A percentile compares a stretch with the other conserved stretches of the same genome.
These are phyloP conservation scores for Pseudochaenichthys georgianus DNA, from an alignment of 2,797 vertebrate species.

Conservation along the genomic window DNA sequence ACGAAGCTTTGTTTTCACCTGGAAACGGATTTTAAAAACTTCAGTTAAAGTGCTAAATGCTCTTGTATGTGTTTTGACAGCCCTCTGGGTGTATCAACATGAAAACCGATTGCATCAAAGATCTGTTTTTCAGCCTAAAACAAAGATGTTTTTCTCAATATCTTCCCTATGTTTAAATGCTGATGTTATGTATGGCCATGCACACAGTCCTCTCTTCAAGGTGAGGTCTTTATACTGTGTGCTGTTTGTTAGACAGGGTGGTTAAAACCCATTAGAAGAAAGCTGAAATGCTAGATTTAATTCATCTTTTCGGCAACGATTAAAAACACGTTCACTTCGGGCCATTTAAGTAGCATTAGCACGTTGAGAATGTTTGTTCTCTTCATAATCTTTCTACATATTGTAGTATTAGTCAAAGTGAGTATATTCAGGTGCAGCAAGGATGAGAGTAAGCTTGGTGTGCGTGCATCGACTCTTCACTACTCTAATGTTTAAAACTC, in stretches of 20 bases:
- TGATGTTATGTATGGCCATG: neutral
- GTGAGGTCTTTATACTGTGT: slow-evolving; percentile 30
- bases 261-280: slow-evolving; percentile 15
- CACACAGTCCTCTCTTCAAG: slow-evolving; percentile 30
- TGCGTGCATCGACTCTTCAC: slow-evolving; percentile 40
- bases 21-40: slow-evolving; percentile 21
- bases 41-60: slow-evolving; percentile 7
- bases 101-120: slow-evolving; percentile 25
- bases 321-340: neutral
- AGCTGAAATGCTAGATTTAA: slow-evolving; percentile 28
- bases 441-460: slow-evolving; percentile 27
- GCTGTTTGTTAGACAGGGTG: slow-evolving; percentile 16
- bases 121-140: slow-evolving; percentile 1
- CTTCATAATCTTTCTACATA: slow-evolving; percentile 5
- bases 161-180: slow-evolving; percentile 7
- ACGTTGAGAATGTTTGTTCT: neutral
- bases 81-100: slow-evolving; percentile 36
- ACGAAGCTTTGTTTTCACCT: slow-evolving; percentile 10
- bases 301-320: slow-evolving; percentile 17
- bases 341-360: neutral
- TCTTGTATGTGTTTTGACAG: slow-evolving; percentile 14
- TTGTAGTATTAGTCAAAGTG: slow-evolving; percentile 16
- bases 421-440: slow-evolving; percentile 26
- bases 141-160: slow-evolving; percentile 4
- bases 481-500: slow-evolving; percentile 25